A percentile compares a stretch with the other conserved stretches of the same genome.
These are phyloP conservation scores for Lepeophtheirus salmonis DNA, from an alignment of 1,140 invertebrate genomes.

Conservation along the genomic window DNA sequence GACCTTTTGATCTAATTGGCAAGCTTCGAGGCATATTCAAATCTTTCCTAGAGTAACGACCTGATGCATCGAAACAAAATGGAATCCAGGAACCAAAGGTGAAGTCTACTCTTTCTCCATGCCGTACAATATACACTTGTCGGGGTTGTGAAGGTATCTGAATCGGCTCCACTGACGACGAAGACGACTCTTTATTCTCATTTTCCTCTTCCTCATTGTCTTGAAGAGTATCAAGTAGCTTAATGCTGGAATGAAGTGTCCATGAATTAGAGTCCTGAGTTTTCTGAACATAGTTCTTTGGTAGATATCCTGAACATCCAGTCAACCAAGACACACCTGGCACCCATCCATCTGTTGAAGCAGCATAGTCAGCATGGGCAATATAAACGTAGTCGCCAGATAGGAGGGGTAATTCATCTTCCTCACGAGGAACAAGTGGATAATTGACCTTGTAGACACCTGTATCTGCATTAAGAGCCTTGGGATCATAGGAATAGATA, in stretches of 20 bases:
- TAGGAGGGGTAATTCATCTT: slow-evolving; percentile 62
- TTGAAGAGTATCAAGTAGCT: background rate
- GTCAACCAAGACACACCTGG: slow-evolving; percentile 70
- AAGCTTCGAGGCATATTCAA: slow-evolving; percentile 57
- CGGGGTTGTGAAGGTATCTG: slow-evolving; percentile 28
- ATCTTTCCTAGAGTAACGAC: slow-evolving; percentile 52
- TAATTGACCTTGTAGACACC: slow-evolving; percentile 52
- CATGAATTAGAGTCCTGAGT: slow-evolving; percentile 72
- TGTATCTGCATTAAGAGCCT: slow-evolving; percentile 42
- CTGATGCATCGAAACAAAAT: slow-evolving; percentile 55
- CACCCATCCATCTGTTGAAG: slow-evolving; percentile 61
- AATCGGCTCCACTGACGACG: slow-evolving; percentile 2
- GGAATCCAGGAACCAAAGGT: slow-evolving; percentile 73
- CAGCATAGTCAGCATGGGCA: slow-evolving; percentile 45
- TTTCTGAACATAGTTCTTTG: slow-evolving; percentile 55
- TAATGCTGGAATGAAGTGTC: slow-evolving; percentile 43
- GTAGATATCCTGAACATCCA: slow-evolving; percentile 48
- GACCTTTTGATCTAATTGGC: slow-evolving; percentile 29
- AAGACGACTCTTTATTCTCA: background rate
- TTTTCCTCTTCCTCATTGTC: background rate
- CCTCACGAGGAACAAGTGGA: slow-evolving; percentile 48
- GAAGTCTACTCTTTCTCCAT: slow-evolving; percentile 75
- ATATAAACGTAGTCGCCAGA: slow-evolving; percentile 69
- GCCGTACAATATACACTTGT: slow-evolving; percentile 54
- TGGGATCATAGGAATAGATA: slow-evolving; percentile 55